Base-by-base conservation (phyloP, 1,140 invertebrate species). In the Drosophila pallidifrons region DNA sequence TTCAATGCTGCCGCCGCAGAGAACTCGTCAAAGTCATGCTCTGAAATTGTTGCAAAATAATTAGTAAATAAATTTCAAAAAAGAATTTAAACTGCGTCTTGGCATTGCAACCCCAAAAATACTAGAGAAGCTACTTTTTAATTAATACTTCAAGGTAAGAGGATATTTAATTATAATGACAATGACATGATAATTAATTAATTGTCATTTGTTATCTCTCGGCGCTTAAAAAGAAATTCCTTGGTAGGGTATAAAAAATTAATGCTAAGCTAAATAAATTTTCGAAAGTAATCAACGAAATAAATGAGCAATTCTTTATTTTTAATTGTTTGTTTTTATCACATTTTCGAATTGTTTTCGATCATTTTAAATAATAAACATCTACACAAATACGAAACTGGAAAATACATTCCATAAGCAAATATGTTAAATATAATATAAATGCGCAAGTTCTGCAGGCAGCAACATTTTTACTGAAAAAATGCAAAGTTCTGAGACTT, bases 1-100 rank as follows among this genome's bases (percentile, higher is more conserved):
- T 81, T 92, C 5, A 92, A 41, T 4, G 82, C 86, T n/a, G 78
- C 79, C 20, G 91, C 77, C 3, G 85, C 85, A 5, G 83, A 86
- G 30, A 92, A 78, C 38, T 92, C 91, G 58, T 85, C 89, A 20
- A 92, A 85, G 15, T 92, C 91, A 51, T 86, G 79, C 52, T 92
- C 91, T 92, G 20, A 54, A 70, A 70, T 46, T 5, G 20, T 25
- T 20, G 3, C 52, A 35, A 38, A 28, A 11, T 46, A 30, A 38
- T 63, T 47, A 49, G 10, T 45, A 45, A 32, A 54, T 52, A 15
- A 51, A 32, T 32, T 16, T 51, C 25, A 8, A 11, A 28, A 30
- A 2, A 25, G 2, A 6, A 30, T 32, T 11, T 64, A 28, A n/a
- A 1, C 20, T 25, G 20, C 20, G 5, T 35, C 38, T 67, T 38